These are phyloP conservation scores for Brachyhypopomus gauderio DNA, from an alignment of 2,113 vertebrate genomes.

Conservation along the genomic window DNA sequence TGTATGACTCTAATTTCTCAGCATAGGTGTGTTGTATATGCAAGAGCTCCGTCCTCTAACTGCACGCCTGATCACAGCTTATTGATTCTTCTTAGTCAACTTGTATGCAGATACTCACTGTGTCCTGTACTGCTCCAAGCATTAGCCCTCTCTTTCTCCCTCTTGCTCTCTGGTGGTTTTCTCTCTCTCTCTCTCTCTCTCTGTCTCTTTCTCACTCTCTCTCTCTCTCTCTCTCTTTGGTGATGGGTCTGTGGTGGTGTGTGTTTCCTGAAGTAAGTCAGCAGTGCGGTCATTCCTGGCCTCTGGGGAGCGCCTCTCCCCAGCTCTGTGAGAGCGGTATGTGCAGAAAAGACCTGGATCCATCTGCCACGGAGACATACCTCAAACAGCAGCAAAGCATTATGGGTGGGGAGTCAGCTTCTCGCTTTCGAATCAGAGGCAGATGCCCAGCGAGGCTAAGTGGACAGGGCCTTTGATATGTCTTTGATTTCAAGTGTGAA, in stretches of 20 bases:
- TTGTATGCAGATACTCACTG: neutral
- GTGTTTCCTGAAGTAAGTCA: slow-evolving; percentile 53
- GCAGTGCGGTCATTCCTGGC: slow-evolving; percentile 52
- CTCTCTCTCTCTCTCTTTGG: neutral
- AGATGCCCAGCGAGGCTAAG: neutral
- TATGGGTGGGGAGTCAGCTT: slow-evolving; percentile 2
- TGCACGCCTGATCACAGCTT: neutral
- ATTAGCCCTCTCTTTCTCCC: neutral
- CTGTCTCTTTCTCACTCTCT: slow-evolving; percentile 12
- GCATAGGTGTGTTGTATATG: too few species aligned
- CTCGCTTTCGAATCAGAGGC: neutral
- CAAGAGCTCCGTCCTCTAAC: neutral
- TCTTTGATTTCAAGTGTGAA: neutral
- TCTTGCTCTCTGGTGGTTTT: neutral
- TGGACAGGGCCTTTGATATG: neutral
- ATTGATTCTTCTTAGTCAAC: neutral
- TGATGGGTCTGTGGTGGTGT: neutral
- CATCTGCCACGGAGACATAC: slow-evolving; percentile 16
- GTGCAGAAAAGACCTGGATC: slow-evolving; percentile 27
- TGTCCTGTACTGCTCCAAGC: neutral
- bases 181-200: neutral
- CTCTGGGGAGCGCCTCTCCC: neutral
- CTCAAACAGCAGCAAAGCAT: slow-evolving; percentile 4
- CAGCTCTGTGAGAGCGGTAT: neutral
- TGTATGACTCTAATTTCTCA: neutral